phyloP scores from a whole-genome alignment of 1,140 invertebrate genomes.

The Vanessa tameamea region DNA sequence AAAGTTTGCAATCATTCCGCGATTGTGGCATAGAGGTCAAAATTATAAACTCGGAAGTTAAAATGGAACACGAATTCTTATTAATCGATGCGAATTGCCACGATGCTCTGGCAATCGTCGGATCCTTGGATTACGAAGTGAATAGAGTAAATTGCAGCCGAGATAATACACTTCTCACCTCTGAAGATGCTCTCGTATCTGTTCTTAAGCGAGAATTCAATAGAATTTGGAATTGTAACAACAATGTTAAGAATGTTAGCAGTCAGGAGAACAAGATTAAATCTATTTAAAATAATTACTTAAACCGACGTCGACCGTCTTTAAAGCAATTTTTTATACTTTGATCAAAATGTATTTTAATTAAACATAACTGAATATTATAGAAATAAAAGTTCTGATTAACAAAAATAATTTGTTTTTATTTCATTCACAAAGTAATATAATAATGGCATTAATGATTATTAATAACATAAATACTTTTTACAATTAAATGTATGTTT shows the following conservation, averaged over 20 bases:
- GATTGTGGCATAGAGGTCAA: constrained; percentile 57
- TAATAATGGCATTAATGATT: constrained; percentile 39
- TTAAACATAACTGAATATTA: constrained; percentile 12
- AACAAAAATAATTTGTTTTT: constrained; percentile 42
- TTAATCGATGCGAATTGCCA: constrained; percentile 52
- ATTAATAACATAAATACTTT: constrained; percentile 30
- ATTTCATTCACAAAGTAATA: constrained; percentile 38
- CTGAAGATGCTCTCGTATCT: constrained; percentile 47
- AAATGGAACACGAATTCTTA: constrained; percentile 62
- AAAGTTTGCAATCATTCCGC: constrained; percentile 39
- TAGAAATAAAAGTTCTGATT: constrained; percentile 37
- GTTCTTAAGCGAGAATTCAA: constrained; percentile 61
- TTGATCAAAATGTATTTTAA: not conserved
- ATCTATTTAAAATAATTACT: not conserved
- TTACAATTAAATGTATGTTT: constrained; percentile 26
- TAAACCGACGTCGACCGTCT: not conserved
- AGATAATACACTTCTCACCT: constrained; percentile 57
- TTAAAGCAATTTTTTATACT: not conserved
- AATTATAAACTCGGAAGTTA: constrained; percentile 44
- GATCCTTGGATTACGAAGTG: constrained; percentile 57
- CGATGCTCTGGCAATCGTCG: constrained; percentile 57
- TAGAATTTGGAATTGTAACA: constrained; percentile 55
- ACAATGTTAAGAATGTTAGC: not conserved
- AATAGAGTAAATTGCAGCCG: constrained; percentile 50
- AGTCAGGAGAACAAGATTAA: not conserved